phyloP scores from a whole-genome alignment of 1,140 invertebrate genomes.

The Drepana arcuata region DNA sequence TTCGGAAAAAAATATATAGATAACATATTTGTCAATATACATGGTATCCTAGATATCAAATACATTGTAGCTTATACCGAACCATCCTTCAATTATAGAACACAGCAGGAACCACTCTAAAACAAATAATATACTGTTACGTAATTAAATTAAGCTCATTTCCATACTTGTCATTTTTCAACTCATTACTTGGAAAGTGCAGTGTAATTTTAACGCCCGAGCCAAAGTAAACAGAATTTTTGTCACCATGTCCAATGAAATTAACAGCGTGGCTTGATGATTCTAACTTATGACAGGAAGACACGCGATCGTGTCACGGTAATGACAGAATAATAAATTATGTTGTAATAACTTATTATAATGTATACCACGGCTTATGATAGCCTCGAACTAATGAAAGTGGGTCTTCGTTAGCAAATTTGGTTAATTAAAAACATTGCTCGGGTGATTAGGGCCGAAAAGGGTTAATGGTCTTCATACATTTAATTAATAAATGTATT shows the following conservation, averaged over 20 bases:
- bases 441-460: constrained; percentile 30
- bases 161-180: constrained; percentile 41
- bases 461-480: constrained; percentile 29
- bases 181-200: constrained; percentile 26
- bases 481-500: too few relatives aligned
- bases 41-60: too few relatives aligned
- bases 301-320: constrained; percentile 59
- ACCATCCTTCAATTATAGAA: too few relatives aligned
- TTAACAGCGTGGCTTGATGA: constrained; percentile 47
- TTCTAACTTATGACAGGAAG: constrained; percentile 54
- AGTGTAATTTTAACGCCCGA: constrained; percentile 38
- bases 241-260: constrained; percentile 67
- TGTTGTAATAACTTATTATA: constrained; percentile 67
- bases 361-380: constrained; percentile 42
- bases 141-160: constrained; percentile 50
- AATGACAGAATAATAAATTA: constrained; percentile 71
- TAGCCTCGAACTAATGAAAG: constrained; percentile 32
- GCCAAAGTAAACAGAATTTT: constrained; percentile 66
- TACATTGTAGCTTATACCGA: too few relatives aligned
- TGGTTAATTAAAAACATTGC: constrained; percentile 50
- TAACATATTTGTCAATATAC: too few relatives aligned
- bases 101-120: constrained; percentile 41
- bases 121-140: constrained; percentile 34
- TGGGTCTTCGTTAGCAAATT: constrained; percentile 53
- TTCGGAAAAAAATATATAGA: too few relatives aligned